Percentiles rank a stretch among this genome's conserved stretches.
Evolutionary conservation across 2,888 invertebrate genomes (phyloP).

Genomic region (Sminthurides aquaticus): DNA sequence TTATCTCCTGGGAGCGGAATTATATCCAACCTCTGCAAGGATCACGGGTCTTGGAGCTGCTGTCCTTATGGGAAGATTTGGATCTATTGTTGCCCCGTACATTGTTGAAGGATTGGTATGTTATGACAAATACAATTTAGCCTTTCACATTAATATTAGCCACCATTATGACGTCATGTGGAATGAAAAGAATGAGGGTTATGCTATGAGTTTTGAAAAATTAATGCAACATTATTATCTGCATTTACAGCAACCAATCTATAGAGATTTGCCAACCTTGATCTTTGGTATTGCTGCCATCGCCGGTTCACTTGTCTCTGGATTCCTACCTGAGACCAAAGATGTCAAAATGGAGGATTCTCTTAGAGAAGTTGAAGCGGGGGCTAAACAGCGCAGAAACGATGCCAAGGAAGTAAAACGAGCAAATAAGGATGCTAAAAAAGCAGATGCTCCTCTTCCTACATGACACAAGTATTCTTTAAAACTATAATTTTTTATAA

Average conservation of each 20-base stretch:
- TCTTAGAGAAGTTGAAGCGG: slow-evolving; percentile 19
- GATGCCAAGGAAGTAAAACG: too few relatives aligned
- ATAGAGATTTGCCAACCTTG: slow-evolving; percentile 33
- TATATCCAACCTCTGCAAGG: slow-evolving; percentile 37
- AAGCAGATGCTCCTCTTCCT: neutral
- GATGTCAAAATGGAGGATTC: slow-evolving; percentile 37
- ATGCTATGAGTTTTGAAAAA: neutral
- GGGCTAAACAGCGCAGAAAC: slow-evolving; percentile 3
- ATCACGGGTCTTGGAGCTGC: slow-evolving; percentile 33
- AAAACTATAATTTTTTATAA: neutral
- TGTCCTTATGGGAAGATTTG: slow-evolving; percentile 35
- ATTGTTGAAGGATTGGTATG: slow-evolving; percentile 37
- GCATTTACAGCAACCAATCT: slow-evolving; percentile 27
- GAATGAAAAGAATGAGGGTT: too few relatives aligned
- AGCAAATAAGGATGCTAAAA: neutral
- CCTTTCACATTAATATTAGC: neutral
- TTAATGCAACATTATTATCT: neutral
- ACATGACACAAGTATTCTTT: too few relatives aligned
- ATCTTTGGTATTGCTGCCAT: slow-evolving; percentile 35
- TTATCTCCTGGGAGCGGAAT: slow-evolving; percentile 38
- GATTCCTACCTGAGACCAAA: slow-evolving; percentile 39
- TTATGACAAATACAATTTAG: neutral
- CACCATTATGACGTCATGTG: neutral
- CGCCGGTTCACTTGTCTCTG: slow-evolving; percentile 25
- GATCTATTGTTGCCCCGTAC: slow-evolving; percentile 38